Conservation (phyloP, 2,797 vertebrate species). For the Tapirus indicus region DNA sequence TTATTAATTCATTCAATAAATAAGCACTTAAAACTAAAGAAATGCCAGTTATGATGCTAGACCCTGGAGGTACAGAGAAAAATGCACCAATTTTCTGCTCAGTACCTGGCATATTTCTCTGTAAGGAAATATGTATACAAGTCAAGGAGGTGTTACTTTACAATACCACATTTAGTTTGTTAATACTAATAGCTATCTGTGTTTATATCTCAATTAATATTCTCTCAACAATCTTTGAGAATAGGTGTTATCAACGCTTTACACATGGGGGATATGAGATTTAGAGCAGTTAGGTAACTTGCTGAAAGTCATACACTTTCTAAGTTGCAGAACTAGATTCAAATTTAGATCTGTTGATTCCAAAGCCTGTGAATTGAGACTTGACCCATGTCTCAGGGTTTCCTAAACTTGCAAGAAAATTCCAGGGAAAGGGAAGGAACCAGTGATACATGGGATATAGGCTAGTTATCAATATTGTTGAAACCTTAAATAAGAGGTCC, state of each 20-base stretch:
- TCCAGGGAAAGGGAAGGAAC: neutral
- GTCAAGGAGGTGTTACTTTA: neutral
- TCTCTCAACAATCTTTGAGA: neutral
- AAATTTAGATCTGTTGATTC: neutral
- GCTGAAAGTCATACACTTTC: neutral
- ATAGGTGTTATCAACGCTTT: neutral
- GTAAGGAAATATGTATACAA: neutral
- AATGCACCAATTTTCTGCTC: neutral
- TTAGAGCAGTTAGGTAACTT: neutral
- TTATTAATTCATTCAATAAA: slow-evolving; percentile 15
- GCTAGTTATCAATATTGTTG: neutral
- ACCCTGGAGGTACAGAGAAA: neutral
- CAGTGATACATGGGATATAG: neutral
- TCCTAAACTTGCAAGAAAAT: neutral
- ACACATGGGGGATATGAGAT: neutral
- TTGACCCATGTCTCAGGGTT: neutral
- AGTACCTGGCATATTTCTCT: neutral
- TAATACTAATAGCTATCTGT: neutral
- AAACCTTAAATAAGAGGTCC: neutral
- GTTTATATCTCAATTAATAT: neutral
- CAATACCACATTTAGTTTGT: neutral
- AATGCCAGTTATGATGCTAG: neutral
- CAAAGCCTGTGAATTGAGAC: neutral
- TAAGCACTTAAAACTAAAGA: slow-evolving; percentile 3
- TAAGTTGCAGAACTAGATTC: neutral